A percentile compares a stretch with the other conserved stretches of the same genome.
Evolutionary conservation across 2,888 invertebrate genomes (phyloP).

Genomic region (Molanna angustata): DNA sequence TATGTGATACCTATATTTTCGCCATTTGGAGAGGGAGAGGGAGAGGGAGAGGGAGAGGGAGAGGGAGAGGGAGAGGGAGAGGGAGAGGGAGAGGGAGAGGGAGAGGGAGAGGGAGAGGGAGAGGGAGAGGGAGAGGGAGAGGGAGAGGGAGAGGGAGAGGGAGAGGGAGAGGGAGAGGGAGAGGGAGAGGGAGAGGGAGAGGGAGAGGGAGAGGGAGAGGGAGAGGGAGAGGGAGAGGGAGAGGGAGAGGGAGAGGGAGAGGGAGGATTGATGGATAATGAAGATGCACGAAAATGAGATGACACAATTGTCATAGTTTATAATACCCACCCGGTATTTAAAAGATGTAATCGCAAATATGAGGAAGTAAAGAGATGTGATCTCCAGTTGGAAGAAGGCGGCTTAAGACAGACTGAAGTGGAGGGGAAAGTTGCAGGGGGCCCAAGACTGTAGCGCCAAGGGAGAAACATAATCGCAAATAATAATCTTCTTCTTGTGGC

Average conservation of each 20-base stretch:
- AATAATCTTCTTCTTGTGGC: too few species aligned
- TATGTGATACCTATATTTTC: too few species aligned
- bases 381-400: too few species aligned
- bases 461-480: too few species aligned
- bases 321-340: too few species aligned
- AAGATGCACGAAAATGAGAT: constrained; percentile 11
- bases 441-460: too few species aligned
- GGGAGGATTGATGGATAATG: constrained; percentile 13
- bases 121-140: background rate
- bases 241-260: constrained; percentile 23
- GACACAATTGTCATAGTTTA: too few species aligned
- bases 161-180: constrained; percentile 21
- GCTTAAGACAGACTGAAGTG: too few species aligned
- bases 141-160: background rate
- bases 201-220: constrained; percentile 20
- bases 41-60: constrained; percentile 8
- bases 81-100: constrained; percentile 20
- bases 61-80: constrained; percentile 23
- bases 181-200: constrained; percentile 21
- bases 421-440: too few species aligned
- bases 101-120: constrained; percentile 13
- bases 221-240: constrained; percentile 20
- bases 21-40: constrained; percentile 22
- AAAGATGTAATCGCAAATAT: too few species aligned
- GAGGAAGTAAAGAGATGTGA: too few species aligned